A percentile compares a stretch with the other conserved stretches of the same genome.
These are phyloP conservation scores for Sclerodermus sp. DNA, from an alignment of 2,888 invertebrate species.

Conservation along the genomic window DNA sequence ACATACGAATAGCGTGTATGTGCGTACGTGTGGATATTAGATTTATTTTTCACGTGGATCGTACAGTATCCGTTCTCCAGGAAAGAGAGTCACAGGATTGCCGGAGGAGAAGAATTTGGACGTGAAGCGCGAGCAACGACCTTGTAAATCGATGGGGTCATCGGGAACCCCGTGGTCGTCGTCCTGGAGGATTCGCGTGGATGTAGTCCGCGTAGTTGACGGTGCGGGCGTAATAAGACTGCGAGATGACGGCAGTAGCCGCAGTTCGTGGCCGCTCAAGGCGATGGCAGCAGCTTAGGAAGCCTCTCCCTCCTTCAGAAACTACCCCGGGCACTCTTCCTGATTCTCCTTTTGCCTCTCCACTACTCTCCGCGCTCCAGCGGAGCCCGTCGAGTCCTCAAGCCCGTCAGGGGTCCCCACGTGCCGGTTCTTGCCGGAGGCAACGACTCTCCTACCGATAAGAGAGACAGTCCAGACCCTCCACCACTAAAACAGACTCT, in stretches of 20 bases:
- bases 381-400: background rate
- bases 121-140: too few relatives aligned
- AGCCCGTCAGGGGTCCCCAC: constrained; percentile 26
- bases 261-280: constrained; percentile 34
- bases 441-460: background rate
- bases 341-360: constrained; percentile 28
- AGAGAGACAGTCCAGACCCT: too few relatives aligned
- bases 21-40: too few relatives aligned
- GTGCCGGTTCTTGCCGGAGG: constrained; percentile 16
- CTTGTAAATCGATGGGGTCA: too few relatives aligned
- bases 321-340: constrained; percentile 17
- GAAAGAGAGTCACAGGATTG: too few relatives aligned
- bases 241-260: constrained; percentile 43
- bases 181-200: too few relatives aligned
- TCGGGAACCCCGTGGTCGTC: too few relatives aligned
- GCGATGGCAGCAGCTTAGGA: constrained; percentile 29
- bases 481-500: too few relatives aligned
- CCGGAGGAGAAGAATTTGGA: too few relatives aligned
- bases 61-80: too few relatives aligned
- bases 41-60: too few relatives aligned
- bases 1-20: too few relatives aligned
- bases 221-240: constrained; percentile 49
- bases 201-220: constrained; percentile 46
- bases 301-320: background rate
- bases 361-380: constrained; percentile 10